phyloP scores from a whole-genome alignment of 2,113 vertebrate genomes.

The Taxidea taxus region DNA sequence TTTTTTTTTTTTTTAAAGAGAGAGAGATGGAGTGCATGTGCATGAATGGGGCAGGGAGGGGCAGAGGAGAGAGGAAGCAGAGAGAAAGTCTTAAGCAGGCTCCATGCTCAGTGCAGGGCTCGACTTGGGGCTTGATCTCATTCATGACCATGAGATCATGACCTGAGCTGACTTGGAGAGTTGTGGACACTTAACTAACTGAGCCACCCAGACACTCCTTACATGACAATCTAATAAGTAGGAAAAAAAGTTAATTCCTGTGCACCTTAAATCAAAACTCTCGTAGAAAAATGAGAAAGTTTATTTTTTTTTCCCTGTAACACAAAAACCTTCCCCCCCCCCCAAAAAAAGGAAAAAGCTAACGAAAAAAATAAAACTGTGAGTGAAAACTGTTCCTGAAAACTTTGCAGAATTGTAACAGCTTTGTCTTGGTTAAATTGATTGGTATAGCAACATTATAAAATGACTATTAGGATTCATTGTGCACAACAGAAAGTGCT shows the following conservation, averaged over 20 bases:
- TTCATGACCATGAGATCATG: not conserved
- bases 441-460: conserved; percentile 84
- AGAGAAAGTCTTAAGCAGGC: not conserved
- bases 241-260: conserved; percentile 62
- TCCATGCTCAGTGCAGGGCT: not conserved
- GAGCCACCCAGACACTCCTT: not conserved
- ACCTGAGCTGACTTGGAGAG: not conserved
- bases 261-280: conserved; percentile 54
- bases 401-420: conserved; percentile 82
- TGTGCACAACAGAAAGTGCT: conserved; percentile 84
- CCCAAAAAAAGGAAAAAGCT: conserved; percentile 48
- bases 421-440: conserved; percentile 84
- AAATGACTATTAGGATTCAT: conserved; percentile 87
- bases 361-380: conserved; percentile 79
- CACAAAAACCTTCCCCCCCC: not conserved
- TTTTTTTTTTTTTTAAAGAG: not conserved
- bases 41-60: not conserved
- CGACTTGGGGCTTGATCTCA: not conserved
- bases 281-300: conserved; percentile 61
- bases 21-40: not conserved
- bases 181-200: not conserved
- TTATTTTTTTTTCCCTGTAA: conserved; percentile 52
- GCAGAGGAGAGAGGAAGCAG: not conserved
- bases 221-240: not conserved
- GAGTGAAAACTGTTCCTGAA: conserved; percentile 81